These are phyloP conservation scores for Microplitis mediator DNA, from an alignment of 1,140 invertebrate species.

Conservation along the genomic window DNA sequence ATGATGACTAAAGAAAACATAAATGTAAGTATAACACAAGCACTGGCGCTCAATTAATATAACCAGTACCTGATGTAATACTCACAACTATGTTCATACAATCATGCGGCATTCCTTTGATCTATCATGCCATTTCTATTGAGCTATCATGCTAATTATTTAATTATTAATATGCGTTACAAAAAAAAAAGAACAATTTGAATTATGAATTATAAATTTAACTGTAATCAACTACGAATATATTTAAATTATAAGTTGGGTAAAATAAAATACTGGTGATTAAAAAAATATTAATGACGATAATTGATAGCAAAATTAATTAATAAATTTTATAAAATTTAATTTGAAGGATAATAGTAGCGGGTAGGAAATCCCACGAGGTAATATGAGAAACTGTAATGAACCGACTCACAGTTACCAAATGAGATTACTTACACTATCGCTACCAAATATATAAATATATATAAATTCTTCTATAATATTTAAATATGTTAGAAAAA, in stretches of 20 bases:
- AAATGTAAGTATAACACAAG: conserved; percentile 81
- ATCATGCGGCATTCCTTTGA: conserved; percentile 60
- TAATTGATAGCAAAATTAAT: conserved; percentile 26
- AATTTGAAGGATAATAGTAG: conserved; percentile 56
- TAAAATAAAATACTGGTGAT: neutral
- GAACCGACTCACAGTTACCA: conserved; percentile 84
- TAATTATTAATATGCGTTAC: neutral
- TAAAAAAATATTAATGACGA: neutral
- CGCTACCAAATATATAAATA: conserved; percentile 51
- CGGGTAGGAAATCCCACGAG: conserved; percentile 74
- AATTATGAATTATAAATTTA: neutral
- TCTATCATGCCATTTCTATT: conserved; percentile 59
- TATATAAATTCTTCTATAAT: neutral
- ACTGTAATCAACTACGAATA: neutral
- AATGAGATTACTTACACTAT: conserved; percentile 80
- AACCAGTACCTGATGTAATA: conserved; percentile 99
- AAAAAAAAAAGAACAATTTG: neutral
- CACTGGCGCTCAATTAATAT: conserved; percentile 70
- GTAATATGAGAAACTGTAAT: conserved; percentile 70
- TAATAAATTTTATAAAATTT: neutral
- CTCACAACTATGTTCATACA: conserved; percentile 72
- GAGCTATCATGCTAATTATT: conserved; percentile 14
- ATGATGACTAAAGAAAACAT: conserved; percentile 53
- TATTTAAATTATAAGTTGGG: too few species aligned
- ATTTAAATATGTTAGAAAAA: conserved; percentile 2